phyloP scores from a whole-genome alignment of 1,140 invertebrate species.

The Spodoptera litura region DNA sequence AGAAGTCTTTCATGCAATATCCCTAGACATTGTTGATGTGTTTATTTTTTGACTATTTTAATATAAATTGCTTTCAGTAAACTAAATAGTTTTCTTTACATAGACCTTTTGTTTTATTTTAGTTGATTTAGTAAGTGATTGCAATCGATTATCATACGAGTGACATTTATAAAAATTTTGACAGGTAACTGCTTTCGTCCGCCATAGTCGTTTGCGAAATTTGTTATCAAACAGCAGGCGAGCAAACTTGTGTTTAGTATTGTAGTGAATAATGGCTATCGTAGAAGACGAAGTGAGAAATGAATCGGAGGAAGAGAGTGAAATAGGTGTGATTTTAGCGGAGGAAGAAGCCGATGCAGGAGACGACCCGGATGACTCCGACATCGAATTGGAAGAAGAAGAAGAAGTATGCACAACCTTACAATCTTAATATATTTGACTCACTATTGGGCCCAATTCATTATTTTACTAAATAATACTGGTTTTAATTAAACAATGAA shows the following conservation, averaged over 20 bases:
- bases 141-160: background rate
- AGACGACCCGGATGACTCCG: conserved; percentile 76
- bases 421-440: conserved; percentile 46
- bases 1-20: too few relatives aligned
- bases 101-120: conserved; percentile 1
- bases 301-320: conserved; percentile 82
- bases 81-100: background rate
- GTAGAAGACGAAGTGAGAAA: conserved; percentile 81
- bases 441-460: conserved; percentile 2
- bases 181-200: conserved; percentile 51
- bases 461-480: too few relatives aligned
- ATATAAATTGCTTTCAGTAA: too few relatives aligned
- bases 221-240: conserved; percentile 66
- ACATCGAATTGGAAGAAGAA: conserved; percentile 54
- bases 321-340: conserved; percentile 79
- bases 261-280: conserved; percentile 72
- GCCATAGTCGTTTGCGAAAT: conserved; percentile 57
- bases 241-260: conserved; percentile 37
- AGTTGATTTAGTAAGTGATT: background rate
- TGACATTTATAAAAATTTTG: conserved; percentile 19
- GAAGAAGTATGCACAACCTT: conserved; percentile 63
- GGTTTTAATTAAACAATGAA: too few relatives aligned
- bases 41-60: too few relatives aligned
- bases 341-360: conserved; percentile 75
- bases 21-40: too few relatives aligned